phyloP scores from a whole-genome alignment of 2,113 vertebrate species.

The Fregata magnificens region DNA sequence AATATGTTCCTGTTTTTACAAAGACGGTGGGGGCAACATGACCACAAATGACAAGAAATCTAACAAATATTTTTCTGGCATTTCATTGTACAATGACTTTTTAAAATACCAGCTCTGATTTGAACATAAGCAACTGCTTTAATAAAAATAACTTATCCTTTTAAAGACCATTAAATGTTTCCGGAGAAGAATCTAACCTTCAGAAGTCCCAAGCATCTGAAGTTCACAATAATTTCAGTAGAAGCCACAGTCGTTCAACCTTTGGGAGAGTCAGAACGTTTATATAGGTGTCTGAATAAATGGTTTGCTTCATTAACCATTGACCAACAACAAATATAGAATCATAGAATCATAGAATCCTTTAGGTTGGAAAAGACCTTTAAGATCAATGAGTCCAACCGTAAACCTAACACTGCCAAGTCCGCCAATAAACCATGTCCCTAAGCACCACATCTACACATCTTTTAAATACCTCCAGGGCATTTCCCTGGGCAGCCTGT shows the following conservation, averaged over 20 bases:
- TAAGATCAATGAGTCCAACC: background rate
- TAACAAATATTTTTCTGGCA: conserved; percentile 18
- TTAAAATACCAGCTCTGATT: background rate
- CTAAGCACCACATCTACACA: fast-evolving
- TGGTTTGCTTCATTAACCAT: background rate
- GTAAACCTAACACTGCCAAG: background rate
- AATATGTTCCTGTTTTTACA: background rate
- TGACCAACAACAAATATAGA: background rate
- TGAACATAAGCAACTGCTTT: background rate
- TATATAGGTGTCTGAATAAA: background rate
- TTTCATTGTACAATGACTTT: background rate
- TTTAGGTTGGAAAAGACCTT: background rate
- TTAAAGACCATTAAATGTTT: background rate
- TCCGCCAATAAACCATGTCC: background rate
- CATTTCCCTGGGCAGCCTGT: background rate
- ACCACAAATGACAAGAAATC: background rate
- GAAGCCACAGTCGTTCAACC: background rate
- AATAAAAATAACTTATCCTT: background rate
- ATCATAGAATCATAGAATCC: background rate
- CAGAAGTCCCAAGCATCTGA: background rate
- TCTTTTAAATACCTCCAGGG: background rate
- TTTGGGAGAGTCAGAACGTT: background rate
- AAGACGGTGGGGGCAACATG: background rate
- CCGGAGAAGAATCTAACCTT: background rate
- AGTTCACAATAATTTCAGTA: background rate